Percentiles rank a stretch among this genome's conserved stretches.
Evolutionary conservation across 2,797 vertebrate genomes (phyloP).

Genomic region (Sylvilagus floridanus): DNA sequence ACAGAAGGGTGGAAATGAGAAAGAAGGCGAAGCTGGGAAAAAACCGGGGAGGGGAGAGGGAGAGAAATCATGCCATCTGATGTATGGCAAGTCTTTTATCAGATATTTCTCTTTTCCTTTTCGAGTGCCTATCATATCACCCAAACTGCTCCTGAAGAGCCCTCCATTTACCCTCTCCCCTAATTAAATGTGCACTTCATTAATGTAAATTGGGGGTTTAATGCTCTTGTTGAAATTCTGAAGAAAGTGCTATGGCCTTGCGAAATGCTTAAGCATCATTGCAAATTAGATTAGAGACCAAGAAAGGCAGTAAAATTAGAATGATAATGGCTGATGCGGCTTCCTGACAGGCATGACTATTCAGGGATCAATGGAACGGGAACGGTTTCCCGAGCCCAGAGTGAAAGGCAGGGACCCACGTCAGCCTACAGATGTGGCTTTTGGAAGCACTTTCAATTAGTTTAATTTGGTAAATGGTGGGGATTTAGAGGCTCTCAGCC

Average conservation of each 20-base stretch:
- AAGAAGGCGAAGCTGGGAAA: background rate
- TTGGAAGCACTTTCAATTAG: constrained; percentile 99
- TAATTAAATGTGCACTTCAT: constrained; percentile 99
- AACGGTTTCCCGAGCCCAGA: constrained; percentile 93
- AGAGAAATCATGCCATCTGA: constrained; percentile 65
- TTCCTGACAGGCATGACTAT: constrained; percentile 99
- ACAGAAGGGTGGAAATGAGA: constrained; percentile 59
- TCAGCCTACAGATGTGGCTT: constrained; percentile 99
- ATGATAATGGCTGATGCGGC: constrained; percentile 99
- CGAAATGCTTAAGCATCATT: constrained; percentile 98
- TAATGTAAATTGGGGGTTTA: constrained; percentile 99
- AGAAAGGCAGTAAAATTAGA: constrained; percentile 99
- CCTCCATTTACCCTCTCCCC: constrained; percentile 93
- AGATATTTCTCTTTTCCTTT: constrained; percentile 86
- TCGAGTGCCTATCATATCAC: constrained; percentile 88
- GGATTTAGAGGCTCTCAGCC: constrained; percentile 98
- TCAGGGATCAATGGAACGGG: constrained; percentile 98
- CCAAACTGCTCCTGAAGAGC: constrained; percentile 91
- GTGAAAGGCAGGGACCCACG: constrained; percentile 93
- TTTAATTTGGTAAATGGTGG: constrained; percentile 99
- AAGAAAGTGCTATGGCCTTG: constrained; percentile 98
- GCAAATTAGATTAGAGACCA: constrained; percentile 99
- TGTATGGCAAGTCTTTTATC: constrained; percentile 85
- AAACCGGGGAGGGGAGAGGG: background rate
- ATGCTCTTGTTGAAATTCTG: constrained; percentile 99